Evolutionary conservation across 2,888 invertebrate species (phyloP), one percentile per base, ranked within the genome.

Genomic region (Parnassius smintheus): DNA sequence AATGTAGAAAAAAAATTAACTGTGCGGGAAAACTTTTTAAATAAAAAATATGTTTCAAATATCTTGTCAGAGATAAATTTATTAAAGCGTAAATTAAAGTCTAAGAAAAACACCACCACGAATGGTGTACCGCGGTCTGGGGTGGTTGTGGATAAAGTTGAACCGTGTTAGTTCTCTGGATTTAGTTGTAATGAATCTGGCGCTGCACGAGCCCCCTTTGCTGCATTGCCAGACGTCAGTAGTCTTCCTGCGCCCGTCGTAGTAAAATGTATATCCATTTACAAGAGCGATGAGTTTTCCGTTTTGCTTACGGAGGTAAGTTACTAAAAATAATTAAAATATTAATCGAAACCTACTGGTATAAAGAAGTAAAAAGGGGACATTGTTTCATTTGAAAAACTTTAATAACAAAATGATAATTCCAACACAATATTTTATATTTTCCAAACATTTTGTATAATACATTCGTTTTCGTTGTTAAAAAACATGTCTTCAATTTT

Each of bases 241-340:
- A n/a, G 69, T 69, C 9, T 61, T 65, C 25, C 66, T 64, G 0
- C 66, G 67, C 55, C 66, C 74, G 42, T 75, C 68, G 42, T 68
- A 61, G 64, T 76, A 79, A 62, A 77, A 82, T 0, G 76, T 76
- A 60, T 72, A 81, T 0, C 74, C 75, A n/a, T 78, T 67, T 1
- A 78, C 61, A 46, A 80, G 62, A 0, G 74, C 71, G 13, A 81
- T 42, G 42, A 74, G 70, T 48, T 74, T 75, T 0, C 77, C 78
- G 25, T 46, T 42, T 35, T 56, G 56, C 56, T 56, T 56, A 25
- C 56, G 56, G 9, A 56, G 48, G 25, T 56, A 56, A 9, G 25
- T 56, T n/a, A 56, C 56, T 56, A 12, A 25, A 48, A 56, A 18
- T 44, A 56, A 56, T 11, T 44, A 56, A 46, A 7, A 46, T n/a